Conservation (phyloP, 2,113 vertebrate genomes). For the Anthoscopus minutus region DNA sequence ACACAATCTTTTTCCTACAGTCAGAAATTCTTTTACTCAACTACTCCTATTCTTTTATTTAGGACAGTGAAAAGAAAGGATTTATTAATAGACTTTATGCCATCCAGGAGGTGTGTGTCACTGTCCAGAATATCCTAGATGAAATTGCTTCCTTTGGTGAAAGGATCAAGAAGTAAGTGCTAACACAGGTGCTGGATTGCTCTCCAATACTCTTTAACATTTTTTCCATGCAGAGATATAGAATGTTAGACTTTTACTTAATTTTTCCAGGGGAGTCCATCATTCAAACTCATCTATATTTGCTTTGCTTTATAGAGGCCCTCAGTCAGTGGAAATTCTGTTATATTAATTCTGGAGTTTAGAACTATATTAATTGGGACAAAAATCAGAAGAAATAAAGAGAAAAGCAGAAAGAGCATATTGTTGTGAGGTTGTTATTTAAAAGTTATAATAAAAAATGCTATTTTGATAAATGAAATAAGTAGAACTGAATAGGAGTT, state of each 20-base stretch:
- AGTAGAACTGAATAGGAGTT: background rate
- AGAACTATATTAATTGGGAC: background rate
- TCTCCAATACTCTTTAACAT: background rate
- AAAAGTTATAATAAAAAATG: background rate
- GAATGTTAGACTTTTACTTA: background rate
- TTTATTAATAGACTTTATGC: conserved; percentile 98
- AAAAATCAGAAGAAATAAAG: conserved; percentile 1
- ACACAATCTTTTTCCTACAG: background rate
- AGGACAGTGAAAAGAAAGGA: conserved; percentile 95
- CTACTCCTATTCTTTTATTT: conserved; percentile 43
- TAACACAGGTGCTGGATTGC: background rate
- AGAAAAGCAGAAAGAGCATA: background rate
- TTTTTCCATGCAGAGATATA: background rate
- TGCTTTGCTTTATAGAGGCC: conserved; percentile 1
- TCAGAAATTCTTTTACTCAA: background rate
- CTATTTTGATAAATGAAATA: background rate
- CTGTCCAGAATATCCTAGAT: conserved; percentile 93
- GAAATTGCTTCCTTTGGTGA: conserved; percentile 94
- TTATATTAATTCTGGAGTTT: conserved; percentile 33
- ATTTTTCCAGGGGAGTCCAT: background rate
- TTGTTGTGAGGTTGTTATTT: background rate
- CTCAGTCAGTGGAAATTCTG: conserved; percentile 14
- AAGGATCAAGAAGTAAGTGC: conserved; percentile 96
- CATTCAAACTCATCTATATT: background rate
- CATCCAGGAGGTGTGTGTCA: conserved; percentile 97